Base-by-base conservation (phyloP, 2,888 invertebrate genomes). In the Drosophila hawaiiensis region DNA sequence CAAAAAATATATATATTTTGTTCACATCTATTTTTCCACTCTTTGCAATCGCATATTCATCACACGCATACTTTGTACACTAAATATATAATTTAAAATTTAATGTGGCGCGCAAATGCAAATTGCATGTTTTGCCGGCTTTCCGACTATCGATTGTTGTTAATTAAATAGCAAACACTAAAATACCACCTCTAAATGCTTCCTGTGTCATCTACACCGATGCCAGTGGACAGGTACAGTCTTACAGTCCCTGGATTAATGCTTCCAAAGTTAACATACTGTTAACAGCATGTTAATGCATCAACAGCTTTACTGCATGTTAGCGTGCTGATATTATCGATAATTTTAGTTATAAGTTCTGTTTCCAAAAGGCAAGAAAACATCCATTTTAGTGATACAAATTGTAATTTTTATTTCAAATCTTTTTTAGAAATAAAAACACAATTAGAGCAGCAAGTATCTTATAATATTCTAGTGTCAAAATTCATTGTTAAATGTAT, bases 151-250 rank as follows among this genome's bases (percentile, higher is more conserved):
- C 68, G 62, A 78, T 74, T 59, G 25, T 39, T 35, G 35, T 35
- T 35, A 70, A 68, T 62, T 67, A 62, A 56, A 39, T 86, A 92
- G 92, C 92, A 77, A 84, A 89, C 80, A 91, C 89, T 94, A 95
- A 96, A 95, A 95, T 96, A 37, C 68, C 78, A 95, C 96, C 97
- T 94, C 95, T 96, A 94, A 98, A 98, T 95, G 97, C 97, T 95
- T 97, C 97, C 94, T 97, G 96, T 95, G 97, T 98, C 95, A 96
- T 97, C 95, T 98, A 98, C 96, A 97, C 97, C 95, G 98, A 98
- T 95, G 97, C 97, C 94, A 97, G 97, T 95, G 97, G 97, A 96
- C 97, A 98, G 98, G 98, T 98, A 85, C 74, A 71, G 73, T 76
- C 7, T 56, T n/a, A 76, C 74, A 50, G 82, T 49, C 67, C 69